These are phyloP conservation scores for Carcharodon carcharias DNA, from an alignment of 2,797 vertebrate species.

Conservation along the genomic window DNA sequence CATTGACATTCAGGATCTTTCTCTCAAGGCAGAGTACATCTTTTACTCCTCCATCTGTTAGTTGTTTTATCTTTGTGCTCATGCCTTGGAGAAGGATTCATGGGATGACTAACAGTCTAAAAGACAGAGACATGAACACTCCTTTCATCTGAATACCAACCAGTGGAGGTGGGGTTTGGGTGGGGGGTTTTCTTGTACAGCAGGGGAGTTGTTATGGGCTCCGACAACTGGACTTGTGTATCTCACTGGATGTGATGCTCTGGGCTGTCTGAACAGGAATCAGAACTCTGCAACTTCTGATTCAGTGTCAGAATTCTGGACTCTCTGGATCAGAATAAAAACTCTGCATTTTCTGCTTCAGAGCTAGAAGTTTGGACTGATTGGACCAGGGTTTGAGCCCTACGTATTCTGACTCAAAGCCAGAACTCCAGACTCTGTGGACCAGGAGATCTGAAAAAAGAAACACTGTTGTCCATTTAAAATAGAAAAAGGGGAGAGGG, in stretches of 20 bases:
- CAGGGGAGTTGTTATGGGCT: not conserved
- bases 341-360: too few relatives aligned
- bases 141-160: not conserved
- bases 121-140: not conserved
- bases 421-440: too few relatives aligned
- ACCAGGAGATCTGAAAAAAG: too few relatives aligned
- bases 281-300: not conserved
- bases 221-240: not conserved
- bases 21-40: not conserved
- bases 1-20: too few relatives aligned
- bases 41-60: not conserved
- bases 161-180: not conserved
- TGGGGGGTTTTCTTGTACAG: not conserved
- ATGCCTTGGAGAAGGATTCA: not conserved
- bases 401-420: not conserved
- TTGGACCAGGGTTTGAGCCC: too few relatives aligned
- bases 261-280: not conserved
- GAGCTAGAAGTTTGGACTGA: too few relatives aligned
- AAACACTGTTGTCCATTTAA: not conserved
- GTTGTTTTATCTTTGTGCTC: not conserved
- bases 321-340: too few relatives aligned
- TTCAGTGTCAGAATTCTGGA: too few relatives aligned
- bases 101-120: not conserved
- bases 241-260: not conserved
- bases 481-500: not conserved